Conservation (phyloP, 2,113 vertebrate species). For the Nettapus auritus region DNA sequence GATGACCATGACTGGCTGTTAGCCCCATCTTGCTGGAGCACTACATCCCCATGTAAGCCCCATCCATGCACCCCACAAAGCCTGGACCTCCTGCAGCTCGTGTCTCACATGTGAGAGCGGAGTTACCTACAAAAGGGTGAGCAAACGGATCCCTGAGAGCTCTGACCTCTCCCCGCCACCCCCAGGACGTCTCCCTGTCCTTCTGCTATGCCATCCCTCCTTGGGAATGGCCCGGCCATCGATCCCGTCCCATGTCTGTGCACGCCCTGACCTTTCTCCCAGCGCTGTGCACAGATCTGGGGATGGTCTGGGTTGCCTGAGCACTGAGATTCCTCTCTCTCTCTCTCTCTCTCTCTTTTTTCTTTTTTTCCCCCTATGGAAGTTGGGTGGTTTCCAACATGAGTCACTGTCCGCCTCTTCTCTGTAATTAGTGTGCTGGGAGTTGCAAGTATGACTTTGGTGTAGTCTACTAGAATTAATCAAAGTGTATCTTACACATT, state of each 20-base stretch:
- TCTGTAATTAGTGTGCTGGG: not conserved
- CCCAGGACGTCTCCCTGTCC: not conserved
- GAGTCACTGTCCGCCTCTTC: constrained; percentile 75
- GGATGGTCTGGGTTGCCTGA: not conserved
- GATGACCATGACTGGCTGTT: no score
- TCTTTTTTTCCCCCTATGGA: not conserved
- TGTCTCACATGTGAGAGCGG: not conserved
- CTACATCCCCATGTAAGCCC: not conserved
- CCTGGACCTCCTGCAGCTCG: not conserved
- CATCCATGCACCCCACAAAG: not conserved
- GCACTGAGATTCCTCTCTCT: not conserved
- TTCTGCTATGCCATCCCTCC: not conserved
- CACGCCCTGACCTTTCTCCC: not conserved
- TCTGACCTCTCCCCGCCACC: not conserved
- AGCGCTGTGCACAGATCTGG: accelerated
- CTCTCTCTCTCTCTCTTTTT: not conserved
- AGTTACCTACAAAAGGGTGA: not conserved
- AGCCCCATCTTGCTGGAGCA: not conserved
- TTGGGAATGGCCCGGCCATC: not conserved
- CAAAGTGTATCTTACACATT: constrained; percentile 26
- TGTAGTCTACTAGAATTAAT: constrained; percentile 62
- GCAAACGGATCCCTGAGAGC: not conserved
- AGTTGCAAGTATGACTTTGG: constrained; percentile 47
- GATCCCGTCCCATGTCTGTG: accelerated
- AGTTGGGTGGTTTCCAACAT: constrained; percentile 63